Percentiles rank a stretch among this genome's conserved stretches.
phyloP scores from a whole-genome alignment of 2,888 invertebrate species.

The Mimumesa dahlbomi region DNA sequence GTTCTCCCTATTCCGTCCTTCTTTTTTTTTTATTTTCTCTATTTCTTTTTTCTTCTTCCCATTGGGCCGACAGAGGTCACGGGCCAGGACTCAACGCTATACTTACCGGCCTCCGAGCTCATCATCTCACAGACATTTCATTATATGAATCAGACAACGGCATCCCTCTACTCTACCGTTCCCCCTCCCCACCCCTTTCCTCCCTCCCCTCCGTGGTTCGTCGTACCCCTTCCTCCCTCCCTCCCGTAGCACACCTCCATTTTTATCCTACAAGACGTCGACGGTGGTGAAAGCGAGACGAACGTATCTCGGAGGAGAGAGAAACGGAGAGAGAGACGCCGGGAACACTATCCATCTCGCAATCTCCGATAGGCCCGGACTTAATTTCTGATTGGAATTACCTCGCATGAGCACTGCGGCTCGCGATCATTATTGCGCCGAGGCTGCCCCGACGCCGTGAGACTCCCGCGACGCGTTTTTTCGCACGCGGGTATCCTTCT shows the following conservation, averaged over 20 bases:
- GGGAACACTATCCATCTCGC: conserved; percentile 66
- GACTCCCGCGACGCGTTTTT: conserved; percentile 53
- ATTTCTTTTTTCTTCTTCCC: conserved; percentile 45
- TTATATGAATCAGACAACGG: conserved; percentile 75
- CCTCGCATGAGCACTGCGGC: conserved; percentile 52
- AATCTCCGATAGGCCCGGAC: conserved; percentile 70
- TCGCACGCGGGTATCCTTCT: conserved; percentile 37
- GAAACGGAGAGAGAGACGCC: conserved; percentile 20
- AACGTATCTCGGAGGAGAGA: neutral
- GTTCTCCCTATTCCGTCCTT: conserved; percentile 13
- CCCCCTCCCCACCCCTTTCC: conserved; percentile 36
- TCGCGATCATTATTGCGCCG: conserved; percentile 45
- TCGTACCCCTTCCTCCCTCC: conserved; percentile 3
- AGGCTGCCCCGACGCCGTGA: conserved; percentile 35
- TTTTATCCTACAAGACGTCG: conserved; percentile 25
- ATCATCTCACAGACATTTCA: conserved; percentile 77
- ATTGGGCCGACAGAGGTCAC: conserved; percentile 67
- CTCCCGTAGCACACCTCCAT: conserved; percentile 27
- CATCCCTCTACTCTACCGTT: conserved; percentile 63
- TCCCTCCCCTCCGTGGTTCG: conserved; percentile 5
- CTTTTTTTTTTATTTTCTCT: conserved; percentile 49
- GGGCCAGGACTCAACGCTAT: conserved; percentile 74
- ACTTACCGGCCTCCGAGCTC: conserved; percentile 74
- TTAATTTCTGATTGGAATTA: conserved; percentile 75
- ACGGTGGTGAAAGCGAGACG: neutral